Evolutionary conservation across 2,888 invertebrate species (phyloP), one percentile per base, ranked within the genome.

Genomic region (Plagodis pulveraria): DNA sequence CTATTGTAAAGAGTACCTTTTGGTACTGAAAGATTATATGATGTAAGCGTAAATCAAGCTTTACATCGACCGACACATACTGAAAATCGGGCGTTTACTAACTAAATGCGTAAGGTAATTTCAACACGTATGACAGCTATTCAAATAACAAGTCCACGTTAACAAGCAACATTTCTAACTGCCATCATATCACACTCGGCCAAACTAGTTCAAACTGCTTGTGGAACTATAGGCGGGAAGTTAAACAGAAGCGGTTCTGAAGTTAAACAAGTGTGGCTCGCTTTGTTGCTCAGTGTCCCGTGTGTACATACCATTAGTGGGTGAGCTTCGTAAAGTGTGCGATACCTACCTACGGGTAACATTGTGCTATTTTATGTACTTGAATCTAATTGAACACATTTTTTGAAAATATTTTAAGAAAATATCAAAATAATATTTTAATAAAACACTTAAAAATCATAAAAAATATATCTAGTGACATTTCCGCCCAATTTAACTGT

Each of bases 131-230:
- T 5, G 36, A 36, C 36, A 8, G 8, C 40, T 40, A 40, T 10
- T 40, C 40, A 40, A 40, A 40, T 40, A 40, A 7, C 40, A 40
- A 8, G 6, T 40, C 5, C 8, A 40, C 40, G 10, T 10, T 10
- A 36, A 36, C 6, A 10, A 40, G 9, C 10, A 40, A 34, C 34
- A 22, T 38, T 6, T 50, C 50, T 41, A 50, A 50, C 41, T 41
- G 5, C n/a, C 41, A 33, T 33, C 43, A 44, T 36, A 22, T 51
- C 35, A 22, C 36, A 12, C 47, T 12, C 7, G 33, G 33, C 8
- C 11, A 7, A 36, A 53, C 53, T 46, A 12, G 38, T 35, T 8
- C 53, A 34, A 53, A 47, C 53, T 47, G 40, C 41, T 35, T 38
- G 42, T 33, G 6, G 12, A 41, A 12, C 12, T 54, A 34, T 41